Percentiles rank a stretch among this genome's conserved stretches.
These are phyloP conservation scores for Scaptomyza caliginosa DNA, from an alignment of 2,888 invertebrate species.

Conservation along the genomic window DNA sequence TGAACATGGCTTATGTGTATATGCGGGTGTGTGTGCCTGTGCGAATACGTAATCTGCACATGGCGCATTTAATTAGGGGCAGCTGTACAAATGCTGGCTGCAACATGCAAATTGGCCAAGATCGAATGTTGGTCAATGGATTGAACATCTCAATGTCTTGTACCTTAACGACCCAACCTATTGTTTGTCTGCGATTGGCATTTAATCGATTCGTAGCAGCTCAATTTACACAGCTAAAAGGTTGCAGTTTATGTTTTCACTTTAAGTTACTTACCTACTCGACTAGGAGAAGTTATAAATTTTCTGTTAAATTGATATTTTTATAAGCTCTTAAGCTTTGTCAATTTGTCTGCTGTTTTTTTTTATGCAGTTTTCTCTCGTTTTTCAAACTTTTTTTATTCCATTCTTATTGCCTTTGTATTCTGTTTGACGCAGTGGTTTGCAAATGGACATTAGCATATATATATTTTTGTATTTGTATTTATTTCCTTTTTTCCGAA, in stretches of 20 bases:
- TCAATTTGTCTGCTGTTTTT: constrained; percentile 11
- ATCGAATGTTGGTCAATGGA: constrained; percentile 15
- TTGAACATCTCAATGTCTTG: constrained; percentile 2
- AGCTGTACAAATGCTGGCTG: constrained; percentile 14
- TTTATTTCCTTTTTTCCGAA: background rate
- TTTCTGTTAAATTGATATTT: constrained; percentile 23
- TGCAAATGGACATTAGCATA: background rate
- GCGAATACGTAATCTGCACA: constrained; percentile 22
- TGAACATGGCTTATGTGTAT: background rate
- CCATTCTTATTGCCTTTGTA: background rate
- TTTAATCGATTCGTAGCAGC: constrained; percentile 26
- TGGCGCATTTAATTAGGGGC: constrained; percentile 21
- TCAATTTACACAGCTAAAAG: constrained; percentile 15
- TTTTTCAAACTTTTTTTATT: constrained; percentile 1
- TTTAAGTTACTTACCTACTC: background rate
- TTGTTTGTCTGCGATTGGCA: constrained; percentile 7
- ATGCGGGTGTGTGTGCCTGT: background rate
- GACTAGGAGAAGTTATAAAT: constrained; percentile 5
- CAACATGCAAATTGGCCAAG: constrained; percentile 9
- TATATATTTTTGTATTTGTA: background rate
- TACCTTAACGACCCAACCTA: constrained; percentile 6
- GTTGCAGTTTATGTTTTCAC: constrained; percentile 2
- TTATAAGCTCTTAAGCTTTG: constrained; percentile 28
- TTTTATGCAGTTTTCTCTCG: constrained; percentile 6
- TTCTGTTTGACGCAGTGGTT: background rate